Percentiles rank a stretch among this genome's conserved stretches.
phyloP scores from a whole-genome alignment of 2,888 invertebrate species.

The Agapetus fuscipes region DNA sequence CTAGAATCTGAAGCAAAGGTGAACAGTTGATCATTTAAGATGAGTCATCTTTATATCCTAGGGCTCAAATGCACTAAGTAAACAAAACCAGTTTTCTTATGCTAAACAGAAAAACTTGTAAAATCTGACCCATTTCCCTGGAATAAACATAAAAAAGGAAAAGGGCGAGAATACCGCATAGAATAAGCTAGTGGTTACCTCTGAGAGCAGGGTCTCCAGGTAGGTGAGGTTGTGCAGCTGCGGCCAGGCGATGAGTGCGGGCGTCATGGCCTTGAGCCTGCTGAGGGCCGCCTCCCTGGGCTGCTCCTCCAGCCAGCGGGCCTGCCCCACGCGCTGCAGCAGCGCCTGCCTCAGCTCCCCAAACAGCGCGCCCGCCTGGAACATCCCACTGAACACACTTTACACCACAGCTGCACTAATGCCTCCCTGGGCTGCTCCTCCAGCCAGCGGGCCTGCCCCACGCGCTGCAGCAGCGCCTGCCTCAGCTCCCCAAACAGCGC shows the following conservation, averaged over 20 bases:
- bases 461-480: slow-evolving; percentile 32
- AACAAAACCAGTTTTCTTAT: no score
- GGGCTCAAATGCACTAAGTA: no score
- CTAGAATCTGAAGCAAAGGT: slow-evolving; percentile 25
- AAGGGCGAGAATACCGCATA: no score
- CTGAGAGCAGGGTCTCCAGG: slow-evolving; percentile 20
- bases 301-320: slow-evolving; percentile 36
- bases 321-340: slow-evolving; percentile 30
- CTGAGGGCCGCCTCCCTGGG: slow-evolving; percentile 33
- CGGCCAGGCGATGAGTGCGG: slow-evolving; percentile 36
- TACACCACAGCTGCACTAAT: slow-evolving; percentile 9
- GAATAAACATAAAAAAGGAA: no score
- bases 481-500: slow-evolving; percentile 34
- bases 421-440: slow-evolving; percentile 34
- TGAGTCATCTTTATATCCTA: no score
- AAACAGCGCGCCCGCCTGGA: slow-evolving; percentile 31
- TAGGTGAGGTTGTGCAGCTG: slow-evolving; percentile 24
- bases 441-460: slow-evolving; percentile 34
- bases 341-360: slow-evolving; percentile 34
- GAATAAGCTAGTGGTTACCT: no score
- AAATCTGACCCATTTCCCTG: no score
- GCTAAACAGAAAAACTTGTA: no score
- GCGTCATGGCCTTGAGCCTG: slow-evolving; percentile 32
- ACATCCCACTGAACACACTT: slow-evolving; percentile 14
- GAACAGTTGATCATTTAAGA: neutral